Evolutionary conservation across 2,888 invertebrate genomes (phyloP), one percentile per base, ranked within the genome.

Genomic region (Empis stercorea): DNA sequence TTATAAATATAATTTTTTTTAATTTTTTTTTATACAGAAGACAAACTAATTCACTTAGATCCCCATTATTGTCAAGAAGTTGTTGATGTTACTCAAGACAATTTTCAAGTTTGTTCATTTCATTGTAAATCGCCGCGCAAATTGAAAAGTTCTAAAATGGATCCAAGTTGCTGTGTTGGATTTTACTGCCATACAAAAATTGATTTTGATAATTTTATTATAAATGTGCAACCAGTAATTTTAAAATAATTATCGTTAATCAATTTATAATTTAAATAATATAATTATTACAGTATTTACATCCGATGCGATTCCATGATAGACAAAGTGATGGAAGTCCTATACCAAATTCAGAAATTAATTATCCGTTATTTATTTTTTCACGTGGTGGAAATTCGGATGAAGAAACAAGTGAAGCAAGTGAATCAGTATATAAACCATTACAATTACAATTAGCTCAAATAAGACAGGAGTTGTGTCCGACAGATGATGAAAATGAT

Each of bases 61-160:
- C 95, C 95, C 15, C 95, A 95, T 69, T 88, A 89, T 60, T 91
- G 91, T 61, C 94, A 94, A 68, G 88, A 92, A 67, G 82, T 83
- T 71, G 85, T 92, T 30, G 87, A 91, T 70, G 85, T 87, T 1
- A 81, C 81, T 73, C 80, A 82, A 59, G 76, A 81, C 45, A 79
- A 84, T 61, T 92, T 91, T 65, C 76, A 84, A 16, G 68, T 85
- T 47, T 74, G 81, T 59, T 80, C 84, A 46, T 93, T 86, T 72
- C 92, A 93, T 64, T 92, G 91, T 64, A 76, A 81, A 53, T 85
- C 86, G 20, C 91, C 92, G 27, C 73, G 89, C 48, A 92, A 92
- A 68, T 78, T 92, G 71, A 78, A 85, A 52, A 75, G 88, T 15
- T 78, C 73, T 48, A 87, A 87, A 73, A 87, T 93, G 84, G 93